phyloP scores from a whole-genome alignment of 1,140 invertebrate species.

The Catajapyx aquilonaris region DNA sequence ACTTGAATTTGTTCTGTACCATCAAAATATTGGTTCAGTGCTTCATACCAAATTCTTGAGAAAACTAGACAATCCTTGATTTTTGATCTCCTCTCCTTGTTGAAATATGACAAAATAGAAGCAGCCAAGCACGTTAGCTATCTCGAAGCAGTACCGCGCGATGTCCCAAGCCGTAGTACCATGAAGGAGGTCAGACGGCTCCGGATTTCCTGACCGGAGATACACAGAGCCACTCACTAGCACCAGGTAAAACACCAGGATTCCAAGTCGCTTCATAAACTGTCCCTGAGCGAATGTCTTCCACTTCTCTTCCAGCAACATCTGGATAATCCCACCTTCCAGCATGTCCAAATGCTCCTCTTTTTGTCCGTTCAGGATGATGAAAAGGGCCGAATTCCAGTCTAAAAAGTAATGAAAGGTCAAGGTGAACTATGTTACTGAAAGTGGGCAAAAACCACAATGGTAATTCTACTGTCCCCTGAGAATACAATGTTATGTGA shows the following conservation, averaged over 20 bases:
- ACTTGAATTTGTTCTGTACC: too few relatives aligned
- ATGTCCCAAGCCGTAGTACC: conserved; percentile 24
- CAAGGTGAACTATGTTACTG: neutral
- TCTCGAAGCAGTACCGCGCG: conserved; percentile 54
- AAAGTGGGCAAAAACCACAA: too few relatives aligned
- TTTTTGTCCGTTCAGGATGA: conserved; percentile 91
- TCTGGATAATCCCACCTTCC: conserved; percentile 91
- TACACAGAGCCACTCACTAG: conserved; percentile 78
- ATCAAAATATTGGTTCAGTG: too few relatives aligned
- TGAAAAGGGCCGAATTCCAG: conserved; percentile 95
- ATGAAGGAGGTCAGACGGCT: conserved; percentile 25
- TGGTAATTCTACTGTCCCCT: too few relatives aligned
- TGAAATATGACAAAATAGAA: conserved; percentile 74
- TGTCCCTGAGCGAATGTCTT: conserved; percentile 91
- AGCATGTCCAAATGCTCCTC: conserved; percentile 97
- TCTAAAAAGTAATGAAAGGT: conserved; percentile 34
- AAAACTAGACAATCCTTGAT: conserved; percentile 76
- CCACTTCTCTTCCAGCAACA: conserved; percentile 96
- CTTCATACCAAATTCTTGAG: conserved; percentile 68
- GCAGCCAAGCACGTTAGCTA: conserved; percentile 62
- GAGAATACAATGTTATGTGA: too few relatives aligned
- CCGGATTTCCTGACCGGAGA: conserved; percentile 40
- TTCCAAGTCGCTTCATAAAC: conserved; percentile 73
- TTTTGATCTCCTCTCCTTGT: conserved; percentile 80
- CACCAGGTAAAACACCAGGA: conserved; percentile 67